Base-by-base conservation (phyloP, 92 coral and sea anemone genomes). In the Nematostella vectensis region DNA sequence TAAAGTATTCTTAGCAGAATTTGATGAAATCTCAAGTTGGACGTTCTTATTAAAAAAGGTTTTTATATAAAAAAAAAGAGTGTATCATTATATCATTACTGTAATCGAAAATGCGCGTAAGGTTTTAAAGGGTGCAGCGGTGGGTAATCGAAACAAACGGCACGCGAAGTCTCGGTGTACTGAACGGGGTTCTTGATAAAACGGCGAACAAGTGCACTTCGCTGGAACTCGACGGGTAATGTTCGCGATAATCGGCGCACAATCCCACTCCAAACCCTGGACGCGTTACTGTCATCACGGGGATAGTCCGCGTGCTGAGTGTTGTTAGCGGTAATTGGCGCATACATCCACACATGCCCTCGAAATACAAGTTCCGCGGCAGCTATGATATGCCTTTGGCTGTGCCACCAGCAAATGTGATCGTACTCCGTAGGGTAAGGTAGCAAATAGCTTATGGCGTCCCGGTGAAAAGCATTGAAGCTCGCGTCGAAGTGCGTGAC, bases 381-480 rank as follows among this genome's bases (percentile, higher is more conserved):
- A 1, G 80, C 63, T 17, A 74, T 65, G 18, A 74, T 25, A 45
- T 36, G 23, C 22, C 80, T 50, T 16, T 65, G 80, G 30, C 74
- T n/a, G n/a, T n/a, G n/a, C n/a, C n/a, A n/a, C n/a, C n/a, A n/a
- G n/a, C n/a, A n/a, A n/a, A n/a, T n/a, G 1, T 44, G n/a, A 17
- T 74, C 80, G 44, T 65, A 58, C 12, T 25, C 15, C 1, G 69
- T 74, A 13, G 50, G 45, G 50, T 74, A 74, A 0, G 81, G 75
- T 3, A 74, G 57, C 12, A 74, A 49, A 49, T 66, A 47, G 4
- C 27, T 27, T 11, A 65, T 56, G 0, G 64, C 47, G 18, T 74
- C 50, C 23, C 39, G 31, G n/a, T 74, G 81, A 33, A 74, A 50
- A 2, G 74, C 81, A 36, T n/a, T n/a, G n/a, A n/a, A n/a, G n/a